Evolutionary conservation across 2,888 invertebrate species (phyloP), one percentile per base, ranked within the genome.

Genomic region (Aporophyla lueneburgensis): DNA sequence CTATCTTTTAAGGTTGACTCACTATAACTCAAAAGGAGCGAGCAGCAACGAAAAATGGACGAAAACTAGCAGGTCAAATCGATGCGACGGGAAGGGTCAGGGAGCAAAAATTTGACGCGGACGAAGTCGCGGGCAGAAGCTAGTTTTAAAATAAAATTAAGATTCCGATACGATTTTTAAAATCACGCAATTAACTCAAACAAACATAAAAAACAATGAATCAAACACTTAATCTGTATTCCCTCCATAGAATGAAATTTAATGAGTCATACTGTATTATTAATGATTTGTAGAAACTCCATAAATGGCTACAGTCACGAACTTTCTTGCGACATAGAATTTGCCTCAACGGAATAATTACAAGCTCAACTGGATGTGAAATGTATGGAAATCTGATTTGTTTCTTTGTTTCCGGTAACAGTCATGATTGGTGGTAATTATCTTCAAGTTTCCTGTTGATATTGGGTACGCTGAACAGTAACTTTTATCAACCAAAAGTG

Each of bases 231-330:
- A 24, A 24, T 43, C 10, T 56, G 56, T 56, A 56, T 68, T 43
- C 5, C 43, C 43, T 14, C 2, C 12, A 33, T 27, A 59, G 27
- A 59, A 27, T 59, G 16, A 27, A 7, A 24, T 40, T 24, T 43
- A 56, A 68, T 43, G 68, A 56, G 40, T 56, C 21, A 43, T 19
- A 27, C 58, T 69, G 58, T 58, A 21, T 21, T 58, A 43, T 68
- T 54, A 46, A 58, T 27, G 24, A 46, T 21, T 46, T 43, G 27
- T 69, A 19, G 43, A 24, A 69, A 27, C 14, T 21, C 43, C 43
- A 14, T 4, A 24, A 69, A 69, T 46, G 56, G 21, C 5, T 21
- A 46, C 69, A 21, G 43, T 58, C 27, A 58, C 43, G 56, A 69
- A 69, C 58, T 27, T 69, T 14, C 27, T 2, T 21, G 21, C 21